phyloP scores from a whole-genome alignment of 1,140 invertebrate genomes.

The Pectinophora gossypiella region DNA sequence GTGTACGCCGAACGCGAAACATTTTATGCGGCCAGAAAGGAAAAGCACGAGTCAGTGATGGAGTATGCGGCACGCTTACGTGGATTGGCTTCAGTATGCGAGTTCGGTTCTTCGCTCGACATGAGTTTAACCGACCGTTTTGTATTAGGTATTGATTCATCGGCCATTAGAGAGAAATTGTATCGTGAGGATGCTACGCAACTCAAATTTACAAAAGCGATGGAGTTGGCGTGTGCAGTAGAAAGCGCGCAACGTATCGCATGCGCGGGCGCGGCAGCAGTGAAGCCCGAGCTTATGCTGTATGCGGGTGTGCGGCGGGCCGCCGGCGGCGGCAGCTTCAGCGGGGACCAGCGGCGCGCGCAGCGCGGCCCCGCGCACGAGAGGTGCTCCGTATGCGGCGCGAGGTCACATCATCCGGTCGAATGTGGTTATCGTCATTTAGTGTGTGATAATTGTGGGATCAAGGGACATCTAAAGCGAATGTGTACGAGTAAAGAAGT shows the following conservation, averaged over 20 bases:
- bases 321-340: neutral
- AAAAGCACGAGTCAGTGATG: neutral
- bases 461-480: neutral
- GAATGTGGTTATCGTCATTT: neutral
- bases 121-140: constrained; percentile 35
- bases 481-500: neutral
- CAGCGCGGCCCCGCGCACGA: too few species aligned
- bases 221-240: constrained; percentile 25
- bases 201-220: constrained; percentile 21
- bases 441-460: neutral
- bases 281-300: neutral
- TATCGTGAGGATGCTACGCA: constrained; percentile 20
- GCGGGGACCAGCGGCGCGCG: too few species aligned
- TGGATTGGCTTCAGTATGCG: constrained; percentile 25
- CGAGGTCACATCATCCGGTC: neutral
- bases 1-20: neutral
- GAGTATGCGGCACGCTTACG: constrained; percentile 28
- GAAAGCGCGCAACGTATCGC: constrained; percentile 9
- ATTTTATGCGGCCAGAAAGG: neutral
- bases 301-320: neutral
- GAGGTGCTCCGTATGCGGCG: neutral
- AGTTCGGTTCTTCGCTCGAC: constrained; percentile 31
- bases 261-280: neutral
- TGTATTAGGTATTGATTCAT: constrained; percentile 32
- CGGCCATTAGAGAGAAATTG: constrained; percentile 19